Evolutionary conservation across 1,140 invertebrate species (phyloP), one percentile per base, ranked within the genome.

Genomic region (Drosophila virilis): DNA sequence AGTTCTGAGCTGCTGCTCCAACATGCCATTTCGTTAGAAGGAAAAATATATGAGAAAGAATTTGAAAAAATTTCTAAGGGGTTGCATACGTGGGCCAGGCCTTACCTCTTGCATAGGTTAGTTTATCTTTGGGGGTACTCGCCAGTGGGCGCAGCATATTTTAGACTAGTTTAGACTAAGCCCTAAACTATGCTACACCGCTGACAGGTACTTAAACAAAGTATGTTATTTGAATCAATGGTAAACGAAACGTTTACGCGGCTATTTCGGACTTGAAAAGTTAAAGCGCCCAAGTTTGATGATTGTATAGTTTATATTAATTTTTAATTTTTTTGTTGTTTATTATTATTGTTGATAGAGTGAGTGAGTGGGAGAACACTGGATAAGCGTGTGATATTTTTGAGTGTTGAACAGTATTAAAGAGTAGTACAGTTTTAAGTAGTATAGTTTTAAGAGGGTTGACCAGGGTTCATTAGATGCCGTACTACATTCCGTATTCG

Each of bases 191-290:
- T 86, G 83, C 82, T 66, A 59, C 72, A 42, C 55, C 79, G 74
- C 55, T 74, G 83, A 52, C 67, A 40, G 10, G 52, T 64, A 52
- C 43, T 45, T 38, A 37, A 48, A 48, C 54, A 40, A 22, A 15
- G 45, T 51, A 12, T 46, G 12, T 68, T 45, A 10, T 43, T 64
- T 70, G 32, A 28, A 73, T 38, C 59, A 85, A 64, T 73, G 62
- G 73, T 70, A 89, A 91, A 79, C 84, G 90, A 91, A 91, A 89
- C 91, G 78, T 91, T 91, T 91, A 91, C 83, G 90, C 90, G 90
- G 90, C 90, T 91, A 91, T 91, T 91, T 91, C 90, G 83, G 90
- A 76, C 90, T 91, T 91, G 69, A 70, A 79, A 82, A 91, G 90
- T 91, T 91, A 91, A 86, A 89, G 90, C 90, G 90, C 90, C 90